Conservation (phyloP, 2,888 invertebrate genomes). For the Phragmatobia fuliginosa region DNA sequence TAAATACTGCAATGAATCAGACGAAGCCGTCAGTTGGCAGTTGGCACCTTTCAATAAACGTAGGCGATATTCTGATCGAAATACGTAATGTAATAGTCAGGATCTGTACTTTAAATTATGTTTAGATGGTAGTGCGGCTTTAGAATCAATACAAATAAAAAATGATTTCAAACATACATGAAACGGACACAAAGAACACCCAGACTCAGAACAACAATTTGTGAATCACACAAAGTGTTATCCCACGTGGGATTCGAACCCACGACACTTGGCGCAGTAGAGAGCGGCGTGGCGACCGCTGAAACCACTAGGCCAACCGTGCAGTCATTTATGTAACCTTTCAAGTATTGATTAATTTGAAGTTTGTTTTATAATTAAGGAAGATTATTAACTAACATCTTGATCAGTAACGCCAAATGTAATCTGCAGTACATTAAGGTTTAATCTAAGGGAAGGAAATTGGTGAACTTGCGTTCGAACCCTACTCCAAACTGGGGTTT, state of each 20-base stretch:
- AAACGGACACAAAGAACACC: too few relatives aligned
- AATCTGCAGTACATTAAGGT: conserved; percentile 16
- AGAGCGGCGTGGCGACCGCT: too few relatives aligned
- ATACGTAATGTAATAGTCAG: conserved; percentile 31
- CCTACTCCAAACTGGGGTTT: conserved; percentile 19
- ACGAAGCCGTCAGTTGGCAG: conserved; percentile 18
- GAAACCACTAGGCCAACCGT: too few relatives aligned
- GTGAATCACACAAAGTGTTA: too few relatives aligned
- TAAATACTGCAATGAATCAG: conserved; percentile 39
- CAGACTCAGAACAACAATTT: too few relatives aligned
- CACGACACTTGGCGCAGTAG: too few relatives aligned
- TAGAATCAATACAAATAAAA: conserved; percentile 6
- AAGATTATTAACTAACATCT: not conserved
- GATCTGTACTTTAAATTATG: conserved; percentile 4
- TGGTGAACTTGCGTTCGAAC: conserved; percentile 20
- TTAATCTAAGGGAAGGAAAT: conserved; percentile 21
- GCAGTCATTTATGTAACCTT: too few relatives aligned
- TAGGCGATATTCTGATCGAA: conserved; percentile 24
- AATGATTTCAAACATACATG: too few relatives aligned
- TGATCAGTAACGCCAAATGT: not conserved
- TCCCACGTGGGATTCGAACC: too few relatives aligned
- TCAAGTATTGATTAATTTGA: conserved; percentile 18
- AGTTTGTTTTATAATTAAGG: conserved; percentile 2
- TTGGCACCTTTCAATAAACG: conserved; percentile 21
- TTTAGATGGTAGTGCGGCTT: not conserved